Percentiles rank a stretch among this genome's conserved stretches.
phyloP scores from a whole-genome alignment of 2,888 invertebrate species.

The Caenorhabditis afra region DNA sequence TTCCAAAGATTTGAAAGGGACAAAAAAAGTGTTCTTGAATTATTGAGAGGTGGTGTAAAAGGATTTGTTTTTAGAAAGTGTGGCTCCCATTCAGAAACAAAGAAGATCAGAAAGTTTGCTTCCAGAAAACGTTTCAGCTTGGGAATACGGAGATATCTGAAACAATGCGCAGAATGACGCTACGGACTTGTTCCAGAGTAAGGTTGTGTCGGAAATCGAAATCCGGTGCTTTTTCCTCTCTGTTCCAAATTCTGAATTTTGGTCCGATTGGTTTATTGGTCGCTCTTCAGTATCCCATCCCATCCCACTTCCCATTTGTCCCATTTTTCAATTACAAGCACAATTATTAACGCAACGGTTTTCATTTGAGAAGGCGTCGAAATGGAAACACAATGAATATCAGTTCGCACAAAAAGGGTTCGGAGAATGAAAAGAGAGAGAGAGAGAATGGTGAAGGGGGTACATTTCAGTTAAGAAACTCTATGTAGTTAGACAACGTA shows the following conservation, averaged over 20 bases:
- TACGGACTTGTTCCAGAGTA: too few relatives aligned
- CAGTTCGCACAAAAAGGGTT: conserved; percentile 50
- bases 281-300: too few relatives aligned
- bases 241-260: too few relatives aligned
- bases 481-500: conserved; percentile 57
- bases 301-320: too few relatives aligned
- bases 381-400: conserved; percentile 46
- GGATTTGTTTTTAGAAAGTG: not conserved
- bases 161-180: too few relatives aligned
- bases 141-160: too few relatives aligned
- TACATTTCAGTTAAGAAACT: conserved; percentile 37
- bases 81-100: too few relatives aligned
- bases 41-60: not conserved
- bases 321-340: not conserved
- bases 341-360: conserved; percentile 36
- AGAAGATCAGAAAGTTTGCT: too few relatives aligned
- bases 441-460: conserved; percentile 9
- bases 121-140: too few relatives aligned
- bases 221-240: too few relatives aligned
- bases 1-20: not conserved
- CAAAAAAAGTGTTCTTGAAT: conserved; percentile 27
- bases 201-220: too few relatives aligned
- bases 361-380: conserved; percentile 55
- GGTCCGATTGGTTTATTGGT: too few relatives aligned
- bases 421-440: conserved; percentile 14